Evolutionary conservation across 1,140 invertebrate species (phyloP), one percentile per base, ranked within the genome.

Genomic region (Pemphigus obesinymphae): DNA sequence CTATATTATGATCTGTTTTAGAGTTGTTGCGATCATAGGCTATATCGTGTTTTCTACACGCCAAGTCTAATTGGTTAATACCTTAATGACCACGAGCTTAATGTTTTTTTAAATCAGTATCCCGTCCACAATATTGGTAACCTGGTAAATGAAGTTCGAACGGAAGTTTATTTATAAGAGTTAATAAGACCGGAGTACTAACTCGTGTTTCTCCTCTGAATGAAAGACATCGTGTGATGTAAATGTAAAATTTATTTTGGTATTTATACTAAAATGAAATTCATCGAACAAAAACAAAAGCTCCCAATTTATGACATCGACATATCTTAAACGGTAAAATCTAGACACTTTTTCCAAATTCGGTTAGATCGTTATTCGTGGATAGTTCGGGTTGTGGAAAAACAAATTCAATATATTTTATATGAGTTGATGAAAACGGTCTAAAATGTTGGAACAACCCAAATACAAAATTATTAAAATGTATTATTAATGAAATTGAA

Each of bases 11-110:
- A 50, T 83, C 82, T 40, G 82, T 26, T 68, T 85, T 85, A 72
- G 84, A 84, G n/a, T 50, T 37, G 15, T 20, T 45, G 82, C 87
- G 82, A 0, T 84, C 84, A 84, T 88, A 89, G 10, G 85, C 84
- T 75, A 89, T 88, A 85, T 88, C 87, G 82, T 89, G 89, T 34
- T 86, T 78, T 84, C 86, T 88, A 82, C 88, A 88, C 17, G 86
- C 85, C 70, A 83, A 34, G 84, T 89, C 88, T 43, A 89, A 84
- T 40, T 58, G 76, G 85, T 89, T 89, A 37, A 89, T 85, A 48
- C 87, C 86, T 58, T 50, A 40, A 83, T 87, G 84, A 37, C 66
- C 82, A 63, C 80, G 23, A 17, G 20, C 23, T 84, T 89, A 84
- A 76, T 88, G 84, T 85, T 87, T 84, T 66, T 84, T 17, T 82